Base-by-base conservation (phyloP, 2,888 invertebrate genomes). In the Campoplex capitator region DNA sequence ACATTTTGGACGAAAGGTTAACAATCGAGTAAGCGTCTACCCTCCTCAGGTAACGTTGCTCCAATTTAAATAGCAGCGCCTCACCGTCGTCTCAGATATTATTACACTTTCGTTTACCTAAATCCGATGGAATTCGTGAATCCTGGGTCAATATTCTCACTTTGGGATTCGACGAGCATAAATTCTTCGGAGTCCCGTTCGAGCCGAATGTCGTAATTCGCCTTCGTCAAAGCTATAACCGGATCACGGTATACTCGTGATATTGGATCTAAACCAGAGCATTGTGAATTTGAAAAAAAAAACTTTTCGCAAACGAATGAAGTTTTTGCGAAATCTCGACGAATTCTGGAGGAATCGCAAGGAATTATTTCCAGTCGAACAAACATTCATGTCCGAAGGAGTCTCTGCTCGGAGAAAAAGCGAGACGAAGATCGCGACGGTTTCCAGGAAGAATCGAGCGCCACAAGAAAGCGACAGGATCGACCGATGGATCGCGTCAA, bases 11-110 rank as follows among this genome's bases (percentile, higher is more conserved):
- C 45, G 45, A 51, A 79, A 83, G 79, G 79, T 83, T 71, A 38
- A 87, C 28, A 83, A 38, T 13, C 9, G 65, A 54, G 56, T 71
- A 54, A n/a, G 38, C 38, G 28, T 38, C 3, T 6, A 51, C 9
- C 18, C 16, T 73, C 38, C 13, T 65, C 38, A 32, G 56, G 32
- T 28, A 23, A 73, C 18, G 77, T 85, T 83, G 79, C 85, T 87
- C 87, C 76, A 83, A 85, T 87, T 87, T 76, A 83, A 79, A 85
- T 83, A n/a, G 81, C 56, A 75, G 68, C 54, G 38, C 38, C 4
- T n/a, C 28, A 16, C 23, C 35, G 3, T 35, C 18, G 48, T 23
- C 48, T 42, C 62, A 2, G 28, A 38, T 68, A 68, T 45, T 48
- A 32, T 68, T 32, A 16, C 6, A 56, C 42, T 45, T 8, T 51